phyloP scores from a whole-genome alignment of 1,140 invertebrate species.

The Habropoda laboriosa region DNA sequence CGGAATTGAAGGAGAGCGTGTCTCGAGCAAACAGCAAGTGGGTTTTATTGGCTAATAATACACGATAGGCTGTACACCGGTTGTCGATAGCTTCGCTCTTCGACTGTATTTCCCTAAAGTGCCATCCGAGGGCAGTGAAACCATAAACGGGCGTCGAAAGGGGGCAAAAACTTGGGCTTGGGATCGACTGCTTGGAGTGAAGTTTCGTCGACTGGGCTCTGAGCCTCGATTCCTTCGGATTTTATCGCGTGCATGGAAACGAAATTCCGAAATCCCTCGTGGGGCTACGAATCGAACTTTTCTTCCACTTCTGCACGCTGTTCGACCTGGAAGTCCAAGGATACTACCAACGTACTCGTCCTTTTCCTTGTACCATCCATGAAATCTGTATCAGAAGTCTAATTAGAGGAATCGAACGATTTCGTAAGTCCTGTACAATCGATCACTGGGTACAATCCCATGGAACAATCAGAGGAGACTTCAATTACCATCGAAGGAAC shows the following conservation, averaged over 20 bases:
- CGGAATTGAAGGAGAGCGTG: background rate
- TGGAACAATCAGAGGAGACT: background rate
- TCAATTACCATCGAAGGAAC: background rate
- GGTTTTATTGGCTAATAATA: conserved; percentile 76
- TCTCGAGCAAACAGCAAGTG: conserved; percentile 17
- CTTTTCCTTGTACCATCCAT: too few species aligned
- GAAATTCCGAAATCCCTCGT: conserved; percentile 25
- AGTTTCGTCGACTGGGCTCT: conserved; percentile 55
- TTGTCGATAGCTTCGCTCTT: conserved; percentile 46
- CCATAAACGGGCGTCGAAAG: conserved; percentile 74
- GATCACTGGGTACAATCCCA: background rate
- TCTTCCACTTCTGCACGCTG: background rate
- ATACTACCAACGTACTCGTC: too few species aligned
- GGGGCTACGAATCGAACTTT: conserved; percentile 46
- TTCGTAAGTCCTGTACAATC: background rate
- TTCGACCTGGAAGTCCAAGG: background rate
- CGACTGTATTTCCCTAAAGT: conserved; percentile 80
- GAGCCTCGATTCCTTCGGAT: conserved; percentile 47
- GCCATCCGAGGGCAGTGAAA: conserved; percentile 79
- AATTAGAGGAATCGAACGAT: too few species aligned
- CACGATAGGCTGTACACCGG: conserved; percentile 68
- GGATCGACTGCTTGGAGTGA: conserved; percentile 38
- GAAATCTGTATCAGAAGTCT: too few species aligned
- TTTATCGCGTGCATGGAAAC: conserved; percentile 61
- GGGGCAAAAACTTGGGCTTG: conserved; percentile 66